Conservation (phyloP, 1,140 invertebrate species). For the Gryon sp. region DNA sequence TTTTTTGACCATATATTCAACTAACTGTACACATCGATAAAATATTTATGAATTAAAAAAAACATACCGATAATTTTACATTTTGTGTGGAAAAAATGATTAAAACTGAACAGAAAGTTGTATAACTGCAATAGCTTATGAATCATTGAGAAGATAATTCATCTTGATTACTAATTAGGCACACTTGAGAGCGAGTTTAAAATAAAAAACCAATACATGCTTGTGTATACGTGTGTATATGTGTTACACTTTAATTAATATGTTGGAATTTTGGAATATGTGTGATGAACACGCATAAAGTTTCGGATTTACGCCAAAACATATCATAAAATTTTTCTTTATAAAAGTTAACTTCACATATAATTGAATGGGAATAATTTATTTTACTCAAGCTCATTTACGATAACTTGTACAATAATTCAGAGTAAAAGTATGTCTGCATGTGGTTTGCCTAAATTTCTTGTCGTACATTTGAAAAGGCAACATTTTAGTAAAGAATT, state of each 20-base stretch:
- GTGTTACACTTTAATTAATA: slow-evolving; percentile 8
- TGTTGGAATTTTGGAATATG: slow-evolving; percentile 6
- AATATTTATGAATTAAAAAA: neutral
- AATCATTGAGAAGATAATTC: too few species aligned
- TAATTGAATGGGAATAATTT: slow-evolving; percentile 41
- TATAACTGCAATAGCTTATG: too few species aligned
- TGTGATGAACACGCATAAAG: neutral
- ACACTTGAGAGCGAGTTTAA: too few species aligned
- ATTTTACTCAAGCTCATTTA: slow-evolving; percentile 6
- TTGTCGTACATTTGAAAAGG: too few species aligned
- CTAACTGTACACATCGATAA: neutral
- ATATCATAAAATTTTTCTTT: slow-evolving; percentile 26
- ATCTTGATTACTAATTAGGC: too few species aligned
- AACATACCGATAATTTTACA: too few species aligned
- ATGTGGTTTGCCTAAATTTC: too few species aligned
- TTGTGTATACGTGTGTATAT: neutral
- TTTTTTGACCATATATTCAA: slow-evolving; percentile 12
- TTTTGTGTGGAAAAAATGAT: too few species aligned
- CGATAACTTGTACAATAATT: slow-evolving; percentile 31
- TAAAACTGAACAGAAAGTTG: too few species aligned
- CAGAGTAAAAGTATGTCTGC: too few species aligned
- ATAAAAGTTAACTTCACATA: slow-evolving; percentile 23
- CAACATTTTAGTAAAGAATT: too few species aligned
- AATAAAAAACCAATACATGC: too few species aligned
- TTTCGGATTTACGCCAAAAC: neutral